phyloP scores from a whole-genome alignment of 2,797 vertebrate genomes.

The Myotis daubentonii region DNA sequence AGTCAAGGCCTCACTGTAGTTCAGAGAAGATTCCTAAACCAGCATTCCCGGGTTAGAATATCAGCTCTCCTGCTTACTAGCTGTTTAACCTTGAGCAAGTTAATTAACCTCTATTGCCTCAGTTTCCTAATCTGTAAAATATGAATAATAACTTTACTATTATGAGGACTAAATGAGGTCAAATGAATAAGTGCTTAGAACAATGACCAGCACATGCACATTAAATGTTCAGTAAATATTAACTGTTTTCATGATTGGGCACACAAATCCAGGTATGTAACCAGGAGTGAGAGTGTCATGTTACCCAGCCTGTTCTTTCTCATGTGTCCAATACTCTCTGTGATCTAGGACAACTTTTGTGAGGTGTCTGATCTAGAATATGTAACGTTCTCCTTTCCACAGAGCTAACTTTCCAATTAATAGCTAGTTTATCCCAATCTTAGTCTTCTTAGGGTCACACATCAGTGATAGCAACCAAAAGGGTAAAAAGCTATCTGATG shows the following conservation, averaged over 20 bases:
- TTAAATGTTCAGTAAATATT: background rate
- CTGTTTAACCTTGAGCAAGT: background rate
- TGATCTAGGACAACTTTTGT: background rate
- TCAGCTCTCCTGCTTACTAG: background rate
- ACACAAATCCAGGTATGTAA: background rate
- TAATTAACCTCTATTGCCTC: constrained; percentile 2
- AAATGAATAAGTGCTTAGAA: background rate
- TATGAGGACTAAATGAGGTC: background rate
- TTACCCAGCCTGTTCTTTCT: background rate
- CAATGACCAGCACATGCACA: background rate
- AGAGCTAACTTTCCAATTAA: background rate
- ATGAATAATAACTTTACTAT: background rate
- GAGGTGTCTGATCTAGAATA: constrained; percentile 15
- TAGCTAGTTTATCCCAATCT: background rate
- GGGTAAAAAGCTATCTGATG: background rate
- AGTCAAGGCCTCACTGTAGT: too few species aligned
- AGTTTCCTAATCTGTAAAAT: constrained; percentile 45
- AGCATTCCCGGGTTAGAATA: background rate
- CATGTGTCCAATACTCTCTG: background rate
- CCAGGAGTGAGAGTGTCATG: background rate
- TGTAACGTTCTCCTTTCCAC: background rate
- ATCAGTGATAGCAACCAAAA: constrained; percentile 44
- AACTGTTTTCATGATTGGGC: background rate
- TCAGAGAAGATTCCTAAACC: background rate
- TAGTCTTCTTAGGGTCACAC: background rate